Conservation (phyloP, 2,113 vertebrate species). For the Nothobranchius furzeri region DNA sequence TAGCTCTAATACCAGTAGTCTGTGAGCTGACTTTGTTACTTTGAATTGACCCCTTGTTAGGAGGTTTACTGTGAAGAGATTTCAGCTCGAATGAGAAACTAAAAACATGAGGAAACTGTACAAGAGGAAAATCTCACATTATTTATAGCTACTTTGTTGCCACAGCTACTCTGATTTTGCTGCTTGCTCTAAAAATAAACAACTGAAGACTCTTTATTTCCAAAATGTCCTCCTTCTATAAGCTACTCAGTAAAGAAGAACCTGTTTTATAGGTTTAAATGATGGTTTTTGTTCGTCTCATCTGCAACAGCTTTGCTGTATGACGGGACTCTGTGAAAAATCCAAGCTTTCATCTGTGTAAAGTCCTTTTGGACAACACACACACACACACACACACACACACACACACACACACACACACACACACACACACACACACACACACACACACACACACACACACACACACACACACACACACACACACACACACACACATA, state of each 20-base stretch:
- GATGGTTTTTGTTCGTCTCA: not conserved
- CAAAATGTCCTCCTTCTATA: not conserved
- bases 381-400: conserved; percentile 3
- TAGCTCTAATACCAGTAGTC: not conserved
- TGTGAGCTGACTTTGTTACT: not conserved
- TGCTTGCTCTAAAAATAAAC: not conserved
- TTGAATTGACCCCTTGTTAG: no score
- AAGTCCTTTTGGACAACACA: conserved; percentile 3
- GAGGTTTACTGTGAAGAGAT: not conserved
- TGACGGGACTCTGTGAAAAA: conserved; percentile 1
- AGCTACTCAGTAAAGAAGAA: not conserved
- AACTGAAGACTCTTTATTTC: not conserved
- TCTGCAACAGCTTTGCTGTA: not conserved
- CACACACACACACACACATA: no score
- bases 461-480: no score
- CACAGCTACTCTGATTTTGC: not conserved
- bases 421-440: no score
- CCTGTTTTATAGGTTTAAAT: not conserved
- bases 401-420: no score
- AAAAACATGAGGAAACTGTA: conserved; percentile 1
- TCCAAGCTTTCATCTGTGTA: not conserved
- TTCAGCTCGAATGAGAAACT: conserved; percentile 3
- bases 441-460: no score
- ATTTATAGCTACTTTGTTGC: not conserved
- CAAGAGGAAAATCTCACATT: not conserved